Conservation (phyloP, 2,888 invertebrate species). For the Aspidiotus destructor region DNA sequence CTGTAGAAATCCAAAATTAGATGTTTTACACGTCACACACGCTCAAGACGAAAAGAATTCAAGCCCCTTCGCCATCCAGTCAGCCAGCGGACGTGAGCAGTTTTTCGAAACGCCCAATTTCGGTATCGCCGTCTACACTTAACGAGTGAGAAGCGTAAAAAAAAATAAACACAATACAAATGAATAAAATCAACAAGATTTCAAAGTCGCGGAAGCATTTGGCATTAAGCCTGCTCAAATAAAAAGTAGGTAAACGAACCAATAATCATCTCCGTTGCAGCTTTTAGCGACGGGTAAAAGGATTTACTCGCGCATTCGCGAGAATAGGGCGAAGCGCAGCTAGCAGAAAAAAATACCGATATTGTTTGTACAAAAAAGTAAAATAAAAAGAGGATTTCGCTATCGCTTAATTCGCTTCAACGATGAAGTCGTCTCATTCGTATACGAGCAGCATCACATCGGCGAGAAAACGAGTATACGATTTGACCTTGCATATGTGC, state of each 20-base stretch:
- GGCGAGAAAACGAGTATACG: no score
- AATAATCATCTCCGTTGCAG: background rate
- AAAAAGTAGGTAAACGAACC: background rate
- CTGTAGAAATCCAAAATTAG: no score
- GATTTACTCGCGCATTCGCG: no score
- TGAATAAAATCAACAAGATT: background rate
- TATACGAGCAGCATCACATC: no score
- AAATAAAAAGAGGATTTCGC: background rate
- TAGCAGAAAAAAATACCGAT: background rate
- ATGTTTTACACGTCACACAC: no score
- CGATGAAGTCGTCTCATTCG: background rate
- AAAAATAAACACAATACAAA: background rate
- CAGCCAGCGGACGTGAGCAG: no score
- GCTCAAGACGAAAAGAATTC: no score
- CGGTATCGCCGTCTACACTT: no score
- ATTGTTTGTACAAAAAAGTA: background rate
- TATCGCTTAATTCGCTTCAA: background rate
- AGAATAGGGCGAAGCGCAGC: background rate
- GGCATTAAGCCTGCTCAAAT: conserved; percentile 2
- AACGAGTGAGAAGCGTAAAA: background rate
- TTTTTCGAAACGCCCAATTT: no score
- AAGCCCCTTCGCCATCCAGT: no score
- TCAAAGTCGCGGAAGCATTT: background rate
- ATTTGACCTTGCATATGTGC: background rate
- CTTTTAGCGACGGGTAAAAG: no score